phyloP scores from a whole-genome alignment of 2,888 invertebrate species.

The Hecatera dysodea region DNA sequence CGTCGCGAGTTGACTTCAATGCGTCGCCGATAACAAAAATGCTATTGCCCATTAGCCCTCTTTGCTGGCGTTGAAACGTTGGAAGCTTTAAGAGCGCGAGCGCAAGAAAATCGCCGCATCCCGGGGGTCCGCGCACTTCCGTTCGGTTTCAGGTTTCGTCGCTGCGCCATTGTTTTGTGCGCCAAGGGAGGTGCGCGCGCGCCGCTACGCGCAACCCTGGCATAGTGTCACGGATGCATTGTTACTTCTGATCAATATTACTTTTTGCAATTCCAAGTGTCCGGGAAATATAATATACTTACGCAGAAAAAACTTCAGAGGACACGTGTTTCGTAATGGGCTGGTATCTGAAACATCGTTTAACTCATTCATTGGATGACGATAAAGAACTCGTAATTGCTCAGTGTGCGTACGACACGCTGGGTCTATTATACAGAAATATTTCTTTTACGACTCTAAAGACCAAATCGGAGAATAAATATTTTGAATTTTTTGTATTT shows the following conservation, averaged over 20 bases:
- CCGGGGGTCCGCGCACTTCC: constrained; percentile 89
- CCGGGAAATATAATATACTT: constrained; percentile 56
- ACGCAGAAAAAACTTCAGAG: constrained; percentile 50
- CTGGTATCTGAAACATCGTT: constrained; percentile 47
- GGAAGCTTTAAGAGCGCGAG: constrained; percentile 80
- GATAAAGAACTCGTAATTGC: constrained; percentile 54
- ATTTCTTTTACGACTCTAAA: constrained; percentile 42
- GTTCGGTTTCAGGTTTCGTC: constrained; percentile 86
- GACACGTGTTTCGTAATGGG: constrained; percentile 55
- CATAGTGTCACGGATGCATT: constrained; percentile 63
- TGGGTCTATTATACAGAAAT: constrained; percentile 54
- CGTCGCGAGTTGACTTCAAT: constrained; percentile 87
- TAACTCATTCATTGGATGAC: constrained; percentile 57
- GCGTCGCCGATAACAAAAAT: constrained; percentile 82
- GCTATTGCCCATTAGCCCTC: constrained; percentile 83
- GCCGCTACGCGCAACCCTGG: constrained; percentile 53
- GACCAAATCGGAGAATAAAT: constrained; percentile 19
- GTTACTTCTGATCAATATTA: constrained; percentile 58
- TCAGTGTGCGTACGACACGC: constrained; percentile 49
- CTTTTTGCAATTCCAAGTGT: constrained; percentile 61
- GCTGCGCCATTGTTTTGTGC: constrained; percentile 81
- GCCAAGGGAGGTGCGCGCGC: constrained; percentile 79
- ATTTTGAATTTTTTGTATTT: constrained; percentile 25
- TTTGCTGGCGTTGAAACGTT: constrained; percentile 74
- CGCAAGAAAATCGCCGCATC: constrained; percentile 88